Percentiles rank a stretch among this genome's conserved stretches.
phyloP scores from a whole-genome alignment of 2,113 vertebrate genomes.

The Syngnathus floridae region DNA sequence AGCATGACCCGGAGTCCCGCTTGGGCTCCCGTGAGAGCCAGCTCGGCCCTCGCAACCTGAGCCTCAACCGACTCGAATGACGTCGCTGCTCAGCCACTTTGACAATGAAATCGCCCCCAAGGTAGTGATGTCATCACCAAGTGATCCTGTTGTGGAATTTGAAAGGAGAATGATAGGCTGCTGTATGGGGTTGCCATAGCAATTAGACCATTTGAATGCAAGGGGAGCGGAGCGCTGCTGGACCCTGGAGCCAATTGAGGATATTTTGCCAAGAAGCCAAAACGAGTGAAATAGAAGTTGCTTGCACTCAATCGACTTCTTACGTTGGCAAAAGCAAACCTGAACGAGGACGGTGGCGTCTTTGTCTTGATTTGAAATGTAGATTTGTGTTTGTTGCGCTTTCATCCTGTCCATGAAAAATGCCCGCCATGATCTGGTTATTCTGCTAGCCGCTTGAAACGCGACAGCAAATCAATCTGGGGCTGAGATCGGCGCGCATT shows the following conservation, averaged over 20 bases:
- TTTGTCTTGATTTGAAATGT: conserved; percentile 44
- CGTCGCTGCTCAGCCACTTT: too few relatives aligned
- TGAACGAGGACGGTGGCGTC: too few relatives aligned
- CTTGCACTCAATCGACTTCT: too few relatives aligned
- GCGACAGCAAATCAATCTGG: conserved; percentile 40
- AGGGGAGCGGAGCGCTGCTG: neutral
- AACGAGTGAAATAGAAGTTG: too few relatives aligned
- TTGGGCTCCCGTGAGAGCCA: too few relatives aligned
- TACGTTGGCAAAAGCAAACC: too few relatives aligned
- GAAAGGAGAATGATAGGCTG: neutral
- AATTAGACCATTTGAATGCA: neutral
- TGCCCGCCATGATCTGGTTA: conserved; percentile 58
- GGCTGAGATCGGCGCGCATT: conserved; percentile 27
- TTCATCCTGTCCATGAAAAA: conserved; percentile 59
- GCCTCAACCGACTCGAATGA: too few relatives aligned
- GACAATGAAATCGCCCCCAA: too few relatives aligned
- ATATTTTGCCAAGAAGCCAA: neutral
- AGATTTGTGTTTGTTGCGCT: conserved; percentile 42
- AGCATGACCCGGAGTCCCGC: too few relatives aligned
- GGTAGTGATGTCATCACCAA: neutral
- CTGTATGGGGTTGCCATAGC: neutral
- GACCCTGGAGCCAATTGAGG: neutral
- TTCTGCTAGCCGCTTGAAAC: conserved; percentile 15
- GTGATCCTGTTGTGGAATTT: neutral
- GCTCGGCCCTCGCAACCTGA: too few relatives aligned